Conservation (phyloP, 1,140 invertebrate species). For the Spodoptera litura region DNA sequence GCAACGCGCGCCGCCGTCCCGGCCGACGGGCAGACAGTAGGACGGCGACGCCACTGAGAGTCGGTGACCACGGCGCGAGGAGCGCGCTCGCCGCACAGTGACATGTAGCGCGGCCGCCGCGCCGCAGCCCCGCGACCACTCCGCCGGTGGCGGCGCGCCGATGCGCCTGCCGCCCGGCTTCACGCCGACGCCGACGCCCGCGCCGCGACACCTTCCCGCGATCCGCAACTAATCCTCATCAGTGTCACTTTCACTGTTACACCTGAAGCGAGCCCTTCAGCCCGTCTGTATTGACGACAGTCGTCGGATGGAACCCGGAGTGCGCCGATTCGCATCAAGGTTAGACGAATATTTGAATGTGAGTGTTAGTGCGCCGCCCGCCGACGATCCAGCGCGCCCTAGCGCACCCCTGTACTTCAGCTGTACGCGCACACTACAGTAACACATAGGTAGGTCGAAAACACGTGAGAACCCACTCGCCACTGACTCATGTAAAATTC, state of each 20-base stretch:
- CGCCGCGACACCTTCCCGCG: conserved; percentile 57
- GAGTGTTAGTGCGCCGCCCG: conserved; percentile 80
- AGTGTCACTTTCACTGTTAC: conserved; percentile 72
- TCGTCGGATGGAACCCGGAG: conserved; percentile 84
- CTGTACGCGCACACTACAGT: conserved; percentile 73
- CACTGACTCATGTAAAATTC: conserved; percentile 73
- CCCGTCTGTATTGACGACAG: conserved; percentile 77
- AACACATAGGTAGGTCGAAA: conserved; percentile 75
- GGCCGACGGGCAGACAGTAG: conserved; percentile 82
- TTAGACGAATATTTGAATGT: conserved; percentile 83
- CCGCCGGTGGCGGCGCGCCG: conserved; percentile 80
- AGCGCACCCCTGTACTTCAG: conserved; percentile 72
- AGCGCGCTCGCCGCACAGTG: conserved; percentile 81
- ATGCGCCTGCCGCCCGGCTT: conserved; percentile 78
- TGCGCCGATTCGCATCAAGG: conserved; percentile 85
- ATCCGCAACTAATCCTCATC: conserved; percentile 59
- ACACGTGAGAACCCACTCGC: conserved; percentile 65
- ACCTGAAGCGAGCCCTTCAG: conserved; percentile 79
- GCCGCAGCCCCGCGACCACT: conserved; percentile 78
- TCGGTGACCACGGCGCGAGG: conserved; percentile 81
- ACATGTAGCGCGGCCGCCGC: conserved; percentile 82
- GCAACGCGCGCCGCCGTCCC: conserved; percentile 80
- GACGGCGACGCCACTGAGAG: conserved; percentile 83
- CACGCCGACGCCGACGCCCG: conserved; percentile 61
- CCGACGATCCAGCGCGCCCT: conserved; percentile 69